Evolutionary conservation across 1,140 invertebrate genomes (phyloP).

Genomic region (Piezodorus guildinii): DNA sequence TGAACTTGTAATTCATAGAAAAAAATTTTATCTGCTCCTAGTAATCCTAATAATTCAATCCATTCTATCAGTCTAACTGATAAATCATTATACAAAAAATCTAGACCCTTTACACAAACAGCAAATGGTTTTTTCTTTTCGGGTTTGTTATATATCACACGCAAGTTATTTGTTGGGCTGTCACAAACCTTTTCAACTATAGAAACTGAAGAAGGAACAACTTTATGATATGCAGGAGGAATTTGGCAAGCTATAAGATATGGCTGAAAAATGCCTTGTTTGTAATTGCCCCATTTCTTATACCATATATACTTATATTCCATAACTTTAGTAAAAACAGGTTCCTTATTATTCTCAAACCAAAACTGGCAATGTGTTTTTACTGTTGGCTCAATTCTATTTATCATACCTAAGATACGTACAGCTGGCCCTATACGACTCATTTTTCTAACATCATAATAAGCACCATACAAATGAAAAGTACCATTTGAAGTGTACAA

Average conservation of each 20-base stretch:
- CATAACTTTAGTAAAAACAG: slow-evolving; percentile 62
- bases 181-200: slow-evolving; percentile 76
- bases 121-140: slow-evolving; percentile 64
- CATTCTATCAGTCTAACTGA: slow-evolving; percentile 86
- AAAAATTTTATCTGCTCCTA: slow-evolving; percentile 87
- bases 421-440: slow-evolving; percentile 68
- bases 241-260: slow-evolving; percentile 81
- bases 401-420: slow-evolving; percentile 79
- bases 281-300: slow-evolving; percentile 88
- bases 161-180: slow-evolving; percentile 72
- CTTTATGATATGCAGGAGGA: slow-evolving; percentile 55
- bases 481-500: slow-evolving; percentile 67
- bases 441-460: slow-evolving; percentile 66
- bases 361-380: slow-evolving; percentile 79
- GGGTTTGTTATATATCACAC: slow-evolving; percentile 64
- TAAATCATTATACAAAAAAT: slow-evolving; percentile 83
- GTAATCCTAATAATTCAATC: slow-evolving; percentile 74
- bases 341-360: slow-evolving; percentile 72
- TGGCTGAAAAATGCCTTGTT: slow-evolving; percentile 81
- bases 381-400: slow-evolving; percentile 71
- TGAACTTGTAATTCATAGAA: slow-evolving; percentile 84
- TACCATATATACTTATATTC: slow-evolving; percentile 94
- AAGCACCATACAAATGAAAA: slow-evolving; percentile 76
- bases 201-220: slow-evolving; percentile 72
- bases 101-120: slow-evolving; percentile 87